These are phyloP conservation scores for Nomia melanderi DNA, from an alignment of 1,140 invertebrate species.

Conservation along the genomic window DNA sequence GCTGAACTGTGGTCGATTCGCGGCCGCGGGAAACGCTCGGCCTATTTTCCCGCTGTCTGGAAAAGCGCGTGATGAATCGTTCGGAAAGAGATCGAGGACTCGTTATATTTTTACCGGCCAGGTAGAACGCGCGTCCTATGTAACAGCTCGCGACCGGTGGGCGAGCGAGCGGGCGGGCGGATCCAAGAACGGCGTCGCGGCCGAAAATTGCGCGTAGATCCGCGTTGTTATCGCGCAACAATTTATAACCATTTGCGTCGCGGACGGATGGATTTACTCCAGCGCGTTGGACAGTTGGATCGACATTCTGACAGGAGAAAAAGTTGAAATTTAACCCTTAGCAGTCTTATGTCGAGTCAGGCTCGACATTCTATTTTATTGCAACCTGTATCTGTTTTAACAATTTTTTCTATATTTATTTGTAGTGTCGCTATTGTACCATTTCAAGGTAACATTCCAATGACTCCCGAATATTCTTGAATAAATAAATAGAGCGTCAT, in stretches of 20 bases:
- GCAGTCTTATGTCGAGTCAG: no score
- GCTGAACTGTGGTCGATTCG: not conserved
- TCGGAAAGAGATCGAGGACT: constrained; percentile 19
- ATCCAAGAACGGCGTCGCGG: constrained; percentile 50
- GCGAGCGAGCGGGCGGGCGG: constrained; percentile 43
- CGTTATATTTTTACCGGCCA: constrained; percentile 62
- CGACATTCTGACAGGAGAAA: no score
- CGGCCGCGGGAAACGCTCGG: not conserved
- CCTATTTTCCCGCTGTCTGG: constrained; percentile 35
- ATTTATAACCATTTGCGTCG: constrained; percentile 38
- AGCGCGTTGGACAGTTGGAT: no score
- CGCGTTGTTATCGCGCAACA: constrained; percentile 8
- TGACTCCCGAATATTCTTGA: no score
- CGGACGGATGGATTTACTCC: not conserved
- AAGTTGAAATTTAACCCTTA: no score
- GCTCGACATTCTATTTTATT: no score
- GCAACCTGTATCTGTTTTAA: no score
- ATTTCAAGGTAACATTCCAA: no score
- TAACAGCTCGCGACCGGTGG: constrained; percentile 43
- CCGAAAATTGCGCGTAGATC: constrained; percentile 27
- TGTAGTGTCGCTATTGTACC: no score
- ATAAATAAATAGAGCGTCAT: no score
- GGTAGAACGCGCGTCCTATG: constrained; percentile 48
- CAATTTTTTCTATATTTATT: no score
- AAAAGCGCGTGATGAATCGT: constrained; percentile 32